Base-by-base conservation (phyloP, 2,113 vertebrate species). In the Melanotaenia duboulayi region DNA sequence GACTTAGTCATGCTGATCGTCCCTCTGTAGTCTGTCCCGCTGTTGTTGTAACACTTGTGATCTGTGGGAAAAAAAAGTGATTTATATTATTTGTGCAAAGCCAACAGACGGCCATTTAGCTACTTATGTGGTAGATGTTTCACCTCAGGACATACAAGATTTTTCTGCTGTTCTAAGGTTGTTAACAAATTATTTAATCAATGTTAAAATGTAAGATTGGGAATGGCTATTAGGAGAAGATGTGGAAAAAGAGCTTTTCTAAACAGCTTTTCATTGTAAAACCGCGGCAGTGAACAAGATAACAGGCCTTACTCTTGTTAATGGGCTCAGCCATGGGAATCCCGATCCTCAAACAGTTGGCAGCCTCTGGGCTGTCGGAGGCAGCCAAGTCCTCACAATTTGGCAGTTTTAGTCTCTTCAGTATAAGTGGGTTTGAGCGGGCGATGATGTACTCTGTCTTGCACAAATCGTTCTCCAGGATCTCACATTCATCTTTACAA, bases 361-460 rank as follows among this genome's bases (percentile, higher is more conserved):
- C 92, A 0, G 97, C 96, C 82, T 96, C 95, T 0, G 94, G 97
- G 79, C 96, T 99, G 72, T 98, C 96, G 0, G 91, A 94, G 65
- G 95, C 94, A 0, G 97, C 97, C 50, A 99, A 95, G 74, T 99
- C 97, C 2, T 99, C 97, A 0, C 98, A 99, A 95, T 99, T 99
- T 0, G 98, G 98, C 77, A 99, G 92, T 82, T 99, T 99, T 55
- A 99, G 89, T 25, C 96, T 95, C 94, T 98, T 99, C 74, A 99
- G 93, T 78, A 99, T 99, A 91, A 97, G 94, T 56, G 96, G 96
- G 82, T 99, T 99, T 0, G 98, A 99, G 60, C 98, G 95, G 49
- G 98, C 98, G 39, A 99, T 98, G 76, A 99, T 99, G 88, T 99
- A 99, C 91, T 99, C 98, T 0, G 97, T 98, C 87, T 98, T 97